These are phyloP conservation scores for Erebia epiphron DNA, from an alignment of 2,888 invertebrate genomes.

Conservation along the genomic window DNA sequence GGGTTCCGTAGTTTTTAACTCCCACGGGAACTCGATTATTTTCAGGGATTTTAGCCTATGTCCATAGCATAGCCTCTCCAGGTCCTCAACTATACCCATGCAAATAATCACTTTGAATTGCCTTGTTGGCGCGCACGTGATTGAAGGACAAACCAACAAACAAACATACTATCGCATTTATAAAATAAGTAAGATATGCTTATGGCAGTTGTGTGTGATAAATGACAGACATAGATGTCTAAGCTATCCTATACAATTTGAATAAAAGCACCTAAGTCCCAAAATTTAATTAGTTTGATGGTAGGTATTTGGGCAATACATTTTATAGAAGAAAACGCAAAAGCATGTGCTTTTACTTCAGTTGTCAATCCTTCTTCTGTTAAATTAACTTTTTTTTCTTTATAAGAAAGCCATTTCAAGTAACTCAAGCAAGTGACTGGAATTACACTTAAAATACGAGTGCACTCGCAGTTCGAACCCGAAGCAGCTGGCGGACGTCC, in stretches of 20 bases:
- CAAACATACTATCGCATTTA: too few relatives aligned
- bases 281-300: neutral
- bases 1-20: too few relatives aligned
- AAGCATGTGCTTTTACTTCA: neutral
- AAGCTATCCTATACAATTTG: neutral
- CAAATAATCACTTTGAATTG: too few relatives aligned
- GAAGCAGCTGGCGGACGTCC: slow-evolving; percentile 73
- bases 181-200: too few relatives aligned
- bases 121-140: too few relatives aligned
- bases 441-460: slow-evolving; percentile 35
- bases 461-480: slow-evolving; percentile 46
- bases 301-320: neutral
- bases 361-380: neutral
- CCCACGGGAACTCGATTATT: too few relatives aligned
- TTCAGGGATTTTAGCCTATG: too few relatives aligned
- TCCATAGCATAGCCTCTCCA: too few relatives aligned
- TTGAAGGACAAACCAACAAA: too few relatives aligned
- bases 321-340: neutral
- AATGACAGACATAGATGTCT: too few relatives aligned
- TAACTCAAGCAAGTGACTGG: slow-evolving; percentile 16
- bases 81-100: too few relatives aligned
- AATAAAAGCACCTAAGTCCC: neutral
- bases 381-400: neutral
- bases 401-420: neutral
- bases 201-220: too few relatives aligned